These are phyloP conservation scores for Pelodiscus sinensis DNA, from an alignment of 2,113 vertebrate species.

Conservation along the genomic window DNA sequence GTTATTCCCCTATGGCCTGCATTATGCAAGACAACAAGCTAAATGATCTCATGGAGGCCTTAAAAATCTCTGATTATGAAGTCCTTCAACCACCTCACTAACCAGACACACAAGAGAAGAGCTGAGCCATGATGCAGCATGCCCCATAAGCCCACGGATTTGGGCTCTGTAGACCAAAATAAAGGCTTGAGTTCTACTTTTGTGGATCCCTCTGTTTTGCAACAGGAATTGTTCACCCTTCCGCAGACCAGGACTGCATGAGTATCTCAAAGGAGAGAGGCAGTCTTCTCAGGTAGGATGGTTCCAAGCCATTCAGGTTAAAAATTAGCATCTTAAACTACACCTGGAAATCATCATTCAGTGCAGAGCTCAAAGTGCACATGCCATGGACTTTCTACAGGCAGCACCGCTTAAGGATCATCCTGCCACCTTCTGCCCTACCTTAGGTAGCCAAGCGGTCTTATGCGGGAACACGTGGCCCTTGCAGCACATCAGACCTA, in stretches of 20 bases:
- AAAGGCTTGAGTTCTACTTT: background rate
- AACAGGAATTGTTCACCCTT: background rate
- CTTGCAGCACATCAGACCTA: background rate
- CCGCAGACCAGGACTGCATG: background rate
- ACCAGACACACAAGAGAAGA: background rate
- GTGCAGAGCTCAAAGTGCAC: background rate
- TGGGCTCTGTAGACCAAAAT: background rate
- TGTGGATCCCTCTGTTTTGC: background rate
- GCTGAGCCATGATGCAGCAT: background rate
- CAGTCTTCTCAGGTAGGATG: background rate
- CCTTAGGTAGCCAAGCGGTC: background rate
- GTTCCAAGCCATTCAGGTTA: background rate
- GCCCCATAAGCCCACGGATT: background rate
- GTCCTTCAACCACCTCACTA: background rate
- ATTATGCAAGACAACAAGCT: background rate
- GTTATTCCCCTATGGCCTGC: background rate
- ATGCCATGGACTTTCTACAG: background rate
- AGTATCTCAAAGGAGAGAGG: background rate
- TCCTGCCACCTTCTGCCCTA: background rate
- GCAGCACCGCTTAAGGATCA: background rate
- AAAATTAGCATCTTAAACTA: background rate
- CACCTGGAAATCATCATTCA: background rate
- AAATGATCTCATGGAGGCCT: rapidly evolving
- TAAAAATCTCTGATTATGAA: background rate
- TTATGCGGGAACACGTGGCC: background rate